Evolutionary conservation across 2,888 invertebrate genomes (phyloP).

Genomic region (Bugulina stolonifera): DNA sequence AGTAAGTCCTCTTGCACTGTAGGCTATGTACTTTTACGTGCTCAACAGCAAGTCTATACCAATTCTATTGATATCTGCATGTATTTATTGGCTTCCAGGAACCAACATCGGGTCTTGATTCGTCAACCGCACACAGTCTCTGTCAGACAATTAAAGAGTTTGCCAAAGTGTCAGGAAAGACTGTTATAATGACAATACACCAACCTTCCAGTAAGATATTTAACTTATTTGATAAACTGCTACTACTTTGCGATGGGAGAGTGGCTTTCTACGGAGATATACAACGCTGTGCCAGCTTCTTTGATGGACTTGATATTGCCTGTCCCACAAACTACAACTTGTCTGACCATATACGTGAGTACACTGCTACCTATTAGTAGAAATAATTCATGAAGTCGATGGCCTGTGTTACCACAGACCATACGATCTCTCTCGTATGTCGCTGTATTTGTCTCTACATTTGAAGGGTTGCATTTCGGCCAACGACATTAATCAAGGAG

Average conservation of each 20-base stretch:
- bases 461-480: no score
- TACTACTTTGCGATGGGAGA: constrained; percentile 60
- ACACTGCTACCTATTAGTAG: no score
- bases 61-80: no score
- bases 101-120: constrained; percentile 76
- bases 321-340: constrained; percentile 75
- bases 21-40: neutral
- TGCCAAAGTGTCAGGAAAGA: constrained; percentile 70
- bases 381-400: no score
- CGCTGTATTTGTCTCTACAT: no score
- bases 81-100: no score
- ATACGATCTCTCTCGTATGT: no score
- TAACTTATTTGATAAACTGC: constrained; percentile 68
- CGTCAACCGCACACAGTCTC: constrained; percentile 69
- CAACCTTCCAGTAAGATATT: constrained; percentile 80
- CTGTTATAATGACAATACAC: constrained; percentile 72
- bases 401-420: no score
- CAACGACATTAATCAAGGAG: no score
- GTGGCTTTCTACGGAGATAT: constrained; percentile 70
- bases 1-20: no score
- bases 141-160: constrained; percentile 69
- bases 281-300: constrained; percentile 66
- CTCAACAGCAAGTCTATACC: neutral
- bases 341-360: constrained; percentile 61
- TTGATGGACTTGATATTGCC: constrained; percentile 65